phyloP scores from a whole-genome alignment of 2,888 invertebrate species.

The Melitaea athalia region DNA sequence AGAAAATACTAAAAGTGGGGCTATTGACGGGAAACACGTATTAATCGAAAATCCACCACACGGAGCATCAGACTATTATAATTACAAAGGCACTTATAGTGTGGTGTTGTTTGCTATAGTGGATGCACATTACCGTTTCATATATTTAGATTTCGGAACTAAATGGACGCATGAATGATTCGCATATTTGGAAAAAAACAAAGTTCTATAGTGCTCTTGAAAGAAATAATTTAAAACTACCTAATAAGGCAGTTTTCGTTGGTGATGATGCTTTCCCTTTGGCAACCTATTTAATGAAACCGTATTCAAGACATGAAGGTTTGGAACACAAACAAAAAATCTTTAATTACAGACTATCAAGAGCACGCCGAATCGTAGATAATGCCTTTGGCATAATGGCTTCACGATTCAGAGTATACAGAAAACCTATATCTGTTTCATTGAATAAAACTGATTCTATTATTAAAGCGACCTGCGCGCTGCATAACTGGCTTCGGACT shows the following conservation, averaged over 20 bases:
- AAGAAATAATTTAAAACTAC: slow-evolving; percentile 41
- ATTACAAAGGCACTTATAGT: slow-evolving; percentile 46
- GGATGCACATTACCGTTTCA: slow-evolving; percentile 40
- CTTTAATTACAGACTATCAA: slow-evolving; percentile 41
- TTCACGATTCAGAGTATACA: slow-evolving; percentile 42
- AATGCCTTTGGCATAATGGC: slow-evolving; percentile 42
- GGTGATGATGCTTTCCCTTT: slow-evolving; percentile 42
- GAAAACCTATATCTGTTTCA: slow-evolving; percentile 41
- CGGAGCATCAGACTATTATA: slow-evolving; percentile 43
- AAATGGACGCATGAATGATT: slow-evolving; percentile 33
- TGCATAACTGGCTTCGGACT: slow-evolving; percentile 40
- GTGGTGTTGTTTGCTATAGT: slow-evolving; percentile 43
- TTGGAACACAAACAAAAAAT: slow-evolving; percentile 39
- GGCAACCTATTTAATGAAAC: slow-evolving; percentile 38
- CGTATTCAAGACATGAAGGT: slow-evolving; percentile 39
- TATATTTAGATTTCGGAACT: slow-evolving; percentile 41
- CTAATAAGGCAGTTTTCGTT: slow-evolving; percentile 40
- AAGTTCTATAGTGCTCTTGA: slow-evolving; percentile 41
- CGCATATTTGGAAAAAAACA: slow-evolving; percentile 11
- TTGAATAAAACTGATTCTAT: slow-evolving; percentile 40
- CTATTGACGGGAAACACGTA: slow-evolving; percentile 51
- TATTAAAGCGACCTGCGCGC: slow-evolving; percentile 43
- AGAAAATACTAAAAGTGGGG: slow-evolving; percentile 45
- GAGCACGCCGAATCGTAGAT: slow-evolving; percentile 41
- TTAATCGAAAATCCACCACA: slow-evolving; percentile 45